Evolutionary conservation across 2,888 invertebrate species (phyloP).

Genomic region (Chorisops tibialis): DNA sequence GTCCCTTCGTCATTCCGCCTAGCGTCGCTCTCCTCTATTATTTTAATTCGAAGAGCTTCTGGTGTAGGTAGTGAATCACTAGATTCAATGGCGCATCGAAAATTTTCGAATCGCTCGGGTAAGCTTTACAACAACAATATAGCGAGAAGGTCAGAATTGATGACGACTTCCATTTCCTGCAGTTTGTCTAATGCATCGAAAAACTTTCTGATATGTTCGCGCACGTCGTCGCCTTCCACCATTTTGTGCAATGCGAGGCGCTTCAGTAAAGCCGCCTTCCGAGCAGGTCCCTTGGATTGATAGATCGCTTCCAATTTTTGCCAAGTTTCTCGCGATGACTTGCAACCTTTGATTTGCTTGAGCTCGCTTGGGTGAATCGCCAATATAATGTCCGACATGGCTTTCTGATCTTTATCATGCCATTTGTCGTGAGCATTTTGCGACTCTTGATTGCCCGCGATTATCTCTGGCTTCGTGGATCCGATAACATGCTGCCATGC

Average conservation of each 20-base stretch:
- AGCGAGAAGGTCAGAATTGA: conserved; percentile 38
- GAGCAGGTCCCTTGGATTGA: conserved; percentile 43
- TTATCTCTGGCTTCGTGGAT: too few species aligned
- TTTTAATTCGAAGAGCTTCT: conserved; percentile 41
- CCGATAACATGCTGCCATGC: too few species aligned
- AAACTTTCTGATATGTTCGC: conserved; percentile 39
- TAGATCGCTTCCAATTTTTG: conserved; percentile 40
- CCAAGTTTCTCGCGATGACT: conserved; percentile 42
- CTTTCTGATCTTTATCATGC: background rate
- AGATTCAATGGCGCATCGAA: conserved; percentile 41
- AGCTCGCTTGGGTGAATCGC: conserved; percentile 34
- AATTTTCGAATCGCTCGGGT: conserved; percentile 38
- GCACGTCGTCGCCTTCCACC: conserved; percentile 39
- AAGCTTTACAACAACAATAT: conserved; percentile 42
- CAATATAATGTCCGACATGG: background rate
- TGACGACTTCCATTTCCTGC: conserved; percentile 37
- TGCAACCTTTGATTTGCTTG: conserved; percentile 39
- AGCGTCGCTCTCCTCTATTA: conserved; percentile 38
- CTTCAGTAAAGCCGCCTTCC: conserved; percentile 45
- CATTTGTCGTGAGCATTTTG: background rate
- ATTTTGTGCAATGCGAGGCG: conserved; percentile 40
- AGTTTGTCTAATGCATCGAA: conserved; percentile 42
- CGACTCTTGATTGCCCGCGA: background rate
- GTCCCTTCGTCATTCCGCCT: too few species aligned
- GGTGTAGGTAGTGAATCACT: conserved; percentile 39